A percentile compares a stretch with the other conserved stretches of the same genome.
These are phyloP conservation scores for Collichthys lucidus DNA, from an alignment of 2,113 vertebrate species.

Conservation along the genomic window DNA sequence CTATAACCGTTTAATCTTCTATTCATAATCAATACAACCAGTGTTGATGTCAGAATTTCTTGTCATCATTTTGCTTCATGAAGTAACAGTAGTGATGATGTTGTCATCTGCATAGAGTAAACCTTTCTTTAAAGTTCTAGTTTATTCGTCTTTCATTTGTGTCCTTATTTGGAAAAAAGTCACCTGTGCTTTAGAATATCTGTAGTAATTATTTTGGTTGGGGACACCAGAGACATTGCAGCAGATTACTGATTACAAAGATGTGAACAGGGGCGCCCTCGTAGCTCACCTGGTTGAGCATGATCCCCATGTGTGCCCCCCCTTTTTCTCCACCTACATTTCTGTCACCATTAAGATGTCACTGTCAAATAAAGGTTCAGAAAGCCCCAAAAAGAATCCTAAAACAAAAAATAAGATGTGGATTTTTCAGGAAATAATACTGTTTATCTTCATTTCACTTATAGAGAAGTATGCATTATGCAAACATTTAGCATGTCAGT, in stretches of 20 bases:
- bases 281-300: too few relatives aligned
- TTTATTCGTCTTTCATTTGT: background rate
- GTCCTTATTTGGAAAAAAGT: background rate
- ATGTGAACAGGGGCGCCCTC: background rate
- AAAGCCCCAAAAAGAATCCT: too few relatives aligned
- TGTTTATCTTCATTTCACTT: background rate
- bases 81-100: background rate
- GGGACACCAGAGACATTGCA: background rate
- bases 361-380: too few relatives aligned
- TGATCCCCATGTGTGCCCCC: too few relatives aligned
- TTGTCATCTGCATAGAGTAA: background rate
- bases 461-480: background rate
- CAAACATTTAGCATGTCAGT: background rate
- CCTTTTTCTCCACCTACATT: too few relatives aligned
- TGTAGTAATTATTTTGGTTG: background rate
- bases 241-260: background rate
- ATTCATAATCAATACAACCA: background rate
- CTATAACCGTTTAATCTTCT: background rate
- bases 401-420: too few relatives aligned
- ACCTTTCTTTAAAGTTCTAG: background rate
- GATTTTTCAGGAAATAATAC: background rate
- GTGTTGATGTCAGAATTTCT: background rate
- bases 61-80: background rate
- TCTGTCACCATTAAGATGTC: too few relatives aligned
- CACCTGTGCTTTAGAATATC: background rate